phyloP scores from a whole-genome alignment of 2,888 invertebrate species.

The Parasteatoda lunata region DNA sequence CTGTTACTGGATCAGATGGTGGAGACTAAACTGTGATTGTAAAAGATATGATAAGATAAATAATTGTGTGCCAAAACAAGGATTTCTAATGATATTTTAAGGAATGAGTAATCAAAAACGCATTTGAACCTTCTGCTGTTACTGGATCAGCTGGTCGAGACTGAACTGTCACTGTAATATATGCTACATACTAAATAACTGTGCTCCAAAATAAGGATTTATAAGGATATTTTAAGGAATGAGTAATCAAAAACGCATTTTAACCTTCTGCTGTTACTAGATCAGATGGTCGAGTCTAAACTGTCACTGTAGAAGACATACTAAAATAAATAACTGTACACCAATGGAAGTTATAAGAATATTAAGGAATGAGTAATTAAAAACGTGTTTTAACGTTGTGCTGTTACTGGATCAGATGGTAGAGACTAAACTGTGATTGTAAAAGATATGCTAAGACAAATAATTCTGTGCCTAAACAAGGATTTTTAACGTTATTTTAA shows the following conservation, averaged over 20 bases:
- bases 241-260: slow-evolving; percentile 2
- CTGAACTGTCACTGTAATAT: slow-evolving; percentile 73
- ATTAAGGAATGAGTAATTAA: not conserved
- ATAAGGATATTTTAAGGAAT: not conserved
- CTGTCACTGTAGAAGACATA: slow-evolving; percentile 68
- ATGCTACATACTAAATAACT: slow-evolving; percentile 73
- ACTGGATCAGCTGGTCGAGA: slow-evolving; percentile 71
- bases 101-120: not conserved
- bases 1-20: slow-evolving; percentile 71
- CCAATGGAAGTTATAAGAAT: no score
- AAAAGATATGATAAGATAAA: slow-evolving; percentile 71
- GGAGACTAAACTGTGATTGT: slow-evolving; percentile 73
- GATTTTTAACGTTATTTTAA: no score
- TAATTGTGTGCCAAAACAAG: no score
- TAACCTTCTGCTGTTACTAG: slow-evolving; percentile 73
- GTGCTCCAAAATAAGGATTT: slow-evolving; percentile 72
- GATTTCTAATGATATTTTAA: no score
- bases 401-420: slow-evolving; percentile 71
- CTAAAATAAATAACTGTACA: no score
- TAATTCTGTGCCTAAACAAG: no score
- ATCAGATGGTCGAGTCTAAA: slow-evolving; percentile 71
- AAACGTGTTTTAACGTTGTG: slow-evolving; percentile 71
- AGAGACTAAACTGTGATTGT: slow-evolving; percentile 73
- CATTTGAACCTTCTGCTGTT: slow-evolving; percentile 73
- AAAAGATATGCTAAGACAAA: slow-evolving; percentile 71